Evolutionary conservation across 2,797 vertebrate species (phyloP), one percentile per base, ranked within the genome.

Genomic region (Apogon talboti): DNA sequence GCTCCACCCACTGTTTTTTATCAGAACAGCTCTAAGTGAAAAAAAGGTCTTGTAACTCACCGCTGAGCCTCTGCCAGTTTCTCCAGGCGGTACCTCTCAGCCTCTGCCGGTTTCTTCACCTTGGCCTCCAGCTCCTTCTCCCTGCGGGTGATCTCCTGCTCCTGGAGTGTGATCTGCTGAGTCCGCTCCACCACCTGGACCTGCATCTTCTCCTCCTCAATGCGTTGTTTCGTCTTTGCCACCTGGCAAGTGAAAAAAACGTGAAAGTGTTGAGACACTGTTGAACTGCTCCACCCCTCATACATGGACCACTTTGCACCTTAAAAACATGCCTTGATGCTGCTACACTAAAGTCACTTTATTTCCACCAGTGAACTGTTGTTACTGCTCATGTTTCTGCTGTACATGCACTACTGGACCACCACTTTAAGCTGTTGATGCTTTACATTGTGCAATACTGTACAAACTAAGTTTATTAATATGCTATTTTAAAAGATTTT

Each of bases 131-230:
- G 92, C 82, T 97, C 96, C 43, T 92, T 96, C 92, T 97, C 96
- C 11, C 82, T 90, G 33, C 96, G 92, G 5, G 91, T 89, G 67
- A 96, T 95, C 87, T 97, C 96, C 89, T 97, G 96, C 83, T 96
- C 95, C 92, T 96, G 95, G 57, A 97, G 89, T 42, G 79, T 91
- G 90, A 97, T 96, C 87, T 96, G 95, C 90, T 97, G 96, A 8
- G 92, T 47, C 10, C 95, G 92, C 85, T 97, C 96, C 47, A 97
- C 95, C 78, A 97, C 96, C 87, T 95, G 91, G 9, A 97, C 93
- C 88, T 97, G 95, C 87, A 96, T 96, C 74, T 91, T 93, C 92
- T 97, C 95, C 78, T 96, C 95, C 87, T 97, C 96, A 0, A 97
- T 96, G 6, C 93, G 92, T 83, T 97, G 96, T 92, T 96, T 97